Base-by-base conservation (phyloP, 2,113 vertebrate species). In the Centropristis striata region DNA sequence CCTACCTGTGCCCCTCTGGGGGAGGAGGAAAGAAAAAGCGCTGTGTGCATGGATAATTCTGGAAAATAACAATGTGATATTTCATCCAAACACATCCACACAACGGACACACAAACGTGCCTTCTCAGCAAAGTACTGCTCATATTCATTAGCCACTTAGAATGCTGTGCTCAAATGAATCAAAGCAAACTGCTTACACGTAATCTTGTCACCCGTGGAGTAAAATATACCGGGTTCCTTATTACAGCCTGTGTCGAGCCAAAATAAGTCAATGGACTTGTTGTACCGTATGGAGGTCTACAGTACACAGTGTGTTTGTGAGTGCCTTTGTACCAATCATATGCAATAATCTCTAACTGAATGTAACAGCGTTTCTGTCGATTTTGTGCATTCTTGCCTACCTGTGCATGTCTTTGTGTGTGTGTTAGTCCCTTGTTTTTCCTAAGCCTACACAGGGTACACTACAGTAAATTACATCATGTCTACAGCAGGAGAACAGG, bases 141-240 rank as follows among this genome's bases (percentile, higher is more conserved):
- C 58, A 71, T 86, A 90, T 88, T 92, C 90, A 88, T 93, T 90
- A 88, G 80, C 69, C 83, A 86, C 83, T 86, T 78, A 88, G 74
- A 85, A 84, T 10, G 73, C 66, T 66, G 81, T 77, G 81, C 86
- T 88, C 61, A 77, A 78, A 92, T 92, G 86, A 92, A 91, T 90
- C 92, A 93, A 81, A 89, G 84, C 80, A 91, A 92, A 91, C 75
- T 90, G 88, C 86, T 93, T 91, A 90, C 89, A 89, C 58, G 44
- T 82, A 86, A 85, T 86, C 67, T 85, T 92, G 92, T 91, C 86
- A 86, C 67, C 71, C n/a, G 11, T 53, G 2, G 78, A 86, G 79
- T 76, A 83, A 90, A 92, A 88, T 87, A 81, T 50, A 78, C n/a
- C 12, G 3, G 9, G 53, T 59, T 64, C 72, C 69, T 59, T 79